Conservation (phyloP, 2,113 vertebrate species). For the Psilopogon haemacephalus region DNA sequence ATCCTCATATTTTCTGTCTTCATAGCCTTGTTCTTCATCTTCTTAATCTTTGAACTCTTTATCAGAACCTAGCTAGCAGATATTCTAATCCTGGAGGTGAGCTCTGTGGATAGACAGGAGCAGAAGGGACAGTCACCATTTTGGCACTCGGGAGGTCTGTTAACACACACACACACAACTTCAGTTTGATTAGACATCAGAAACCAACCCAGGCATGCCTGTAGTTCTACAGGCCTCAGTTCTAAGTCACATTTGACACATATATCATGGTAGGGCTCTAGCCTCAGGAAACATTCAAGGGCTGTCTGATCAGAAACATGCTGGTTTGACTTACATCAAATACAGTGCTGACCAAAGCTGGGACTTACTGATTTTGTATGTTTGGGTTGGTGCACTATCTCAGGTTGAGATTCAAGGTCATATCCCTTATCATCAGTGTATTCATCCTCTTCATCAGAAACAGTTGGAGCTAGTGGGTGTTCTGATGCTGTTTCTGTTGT, state of each 20-base stretch:
- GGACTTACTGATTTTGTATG: conserved; percentile 96
- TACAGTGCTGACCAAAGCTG: neutral
- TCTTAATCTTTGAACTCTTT: conserved; percentile 82
- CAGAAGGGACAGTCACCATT: too few species aligned
- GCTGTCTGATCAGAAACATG: neutral
- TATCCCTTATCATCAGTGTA: conserved; percentile 90
- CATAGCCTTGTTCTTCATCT: conserved; percentile 84
- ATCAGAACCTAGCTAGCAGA: too few species aligned
- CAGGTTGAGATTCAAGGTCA: conserved; percentile 91
- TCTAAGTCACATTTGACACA: too few species aligned
- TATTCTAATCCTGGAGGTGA: too few species aligned
- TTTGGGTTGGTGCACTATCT: conserved; percentile 84
- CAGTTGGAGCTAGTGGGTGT: conserved; percentile 91
- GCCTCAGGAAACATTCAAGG: neutral
- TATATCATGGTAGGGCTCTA: neutral
- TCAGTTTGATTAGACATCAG: too few species aligned
- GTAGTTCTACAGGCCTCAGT: too few species aligned
- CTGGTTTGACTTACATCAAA: neutral
- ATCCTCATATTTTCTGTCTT: conserved; percentile 5
- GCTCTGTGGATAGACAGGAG: too few species aligned
- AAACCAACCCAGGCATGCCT: too few species aligned
- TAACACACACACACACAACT: too few species aligned
- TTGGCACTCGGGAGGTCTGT: too few species aligned
- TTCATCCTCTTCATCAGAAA: conserved; percentile 93
- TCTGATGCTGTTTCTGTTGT: conserved; percentile 93